phyloP scores from a whole-genome alignment of 30 jellyfish, hydroid and myxozoan genomes.

The Turritopsis dohrnii region DNA sequence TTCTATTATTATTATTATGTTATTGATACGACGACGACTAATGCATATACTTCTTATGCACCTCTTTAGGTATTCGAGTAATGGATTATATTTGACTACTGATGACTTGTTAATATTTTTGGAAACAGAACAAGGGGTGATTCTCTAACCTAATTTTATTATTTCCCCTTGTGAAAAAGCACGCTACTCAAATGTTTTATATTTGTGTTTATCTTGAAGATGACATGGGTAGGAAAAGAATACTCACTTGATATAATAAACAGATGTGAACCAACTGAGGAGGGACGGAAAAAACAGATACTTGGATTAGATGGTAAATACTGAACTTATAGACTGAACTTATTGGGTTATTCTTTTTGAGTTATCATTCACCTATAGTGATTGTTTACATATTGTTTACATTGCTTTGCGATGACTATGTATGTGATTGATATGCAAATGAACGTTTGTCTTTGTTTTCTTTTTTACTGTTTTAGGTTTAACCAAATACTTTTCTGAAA shows the following conservation, averaged over 20 bases:
- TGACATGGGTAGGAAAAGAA: conserved; percentile 77
- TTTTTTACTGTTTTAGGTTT: conserved; percentile 48
- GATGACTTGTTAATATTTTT: conserved; percentile 74
- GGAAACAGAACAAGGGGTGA: conserved; percentile 99
- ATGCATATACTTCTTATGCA: too few relatives aligned
- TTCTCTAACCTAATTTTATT: not conserved
- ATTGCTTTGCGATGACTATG: conserved; percentile 6
- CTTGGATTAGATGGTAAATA: conserved; percentile 95
- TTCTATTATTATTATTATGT: too few relatives aligned
- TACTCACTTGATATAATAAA: conserved; percentile 66
- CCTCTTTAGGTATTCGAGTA: conserved; percentile 65
- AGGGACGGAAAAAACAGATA: conserved; percentile 67
- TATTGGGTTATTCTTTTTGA: not conserved
- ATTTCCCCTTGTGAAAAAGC: not conserved
- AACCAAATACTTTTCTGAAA: conserved; percentile 67
- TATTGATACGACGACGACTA: not conserved
- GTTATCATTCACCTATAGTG: not conserved
- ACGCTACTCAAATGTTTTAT: not conserved
- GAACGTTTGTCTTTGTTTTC: too few relatives aligned
- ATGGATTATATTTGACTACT: conserved; percentile 64
- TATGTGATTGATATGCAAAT: not conserved
- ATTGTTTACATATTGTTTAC: not conserved
- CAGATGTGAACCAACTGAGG: conserved; percentile 93
- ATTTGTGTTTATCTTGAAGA: conserved; percentile 38
- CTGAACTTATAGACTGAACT: too few relatives aligned